Evolutionary conservation across 1,140 invertebrate genomes (phyloP), one percentile per base, ranked within the genome.

Genomic region (Cheumatopsyche charites): DNA sequence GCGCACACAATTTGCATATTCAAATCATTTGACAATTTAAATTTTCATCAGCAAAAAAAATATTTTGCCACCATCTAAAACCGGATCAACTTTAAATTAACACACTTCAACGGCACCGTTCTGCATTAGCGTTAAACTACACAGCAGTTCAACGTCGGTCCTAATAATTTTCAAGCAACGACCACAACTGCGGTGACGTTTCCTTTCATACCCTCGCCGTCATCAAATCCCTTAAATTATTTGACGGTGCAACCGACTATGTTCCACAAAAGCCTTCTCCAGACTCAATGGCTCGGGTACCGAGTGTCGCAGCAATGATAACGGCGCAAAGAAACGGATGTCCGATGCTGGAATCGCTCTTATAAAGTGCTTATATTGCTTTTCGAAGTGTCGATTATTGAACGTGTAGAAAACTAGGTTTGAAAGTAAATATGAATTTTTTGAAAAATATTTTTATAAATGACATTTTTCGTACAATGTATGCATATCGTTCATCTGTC

Each of bases 271-370:
- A 36, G 29, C 29, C 29, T 36, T 36, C 29, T 3, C 3, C 9
- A 9, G 29, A 9, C 3, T 3, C 29, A 36, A 36, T 23, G 11
- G 55, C 23, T 3, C 49, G 23, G 19, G 23, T 4, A 25, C 19
- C 55, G 55, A 66, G 70, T 72, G 70, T 72, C 70, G 62, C 45
- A 49, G 58, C 42, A 47, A 55, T 62, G 70, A 72, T 72, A 72
- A 72, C 62, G 43, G 58, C 45, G 58, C 45, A 43, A 72, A 72
- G 70, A 66, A 72, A 72, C 66, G 70, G 70, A 72, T 55, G 65
- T 72, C 65, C 66, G 49, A 58, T 15, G 47, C 45, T 47, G 63
- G 55, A 72, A 72, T 72, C 66, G 62, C 47, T 26, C 47, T 58
- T 45, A 72, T 72, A 67, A 72, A 72, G 65, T 66, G 62, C 58